A percentile compares a stretch with the other conserved stretches of the same genome.
phyloP scores from a whole-genome alignment of 2,797 vertebrate species.

The Simalia tracyae region DNA sequence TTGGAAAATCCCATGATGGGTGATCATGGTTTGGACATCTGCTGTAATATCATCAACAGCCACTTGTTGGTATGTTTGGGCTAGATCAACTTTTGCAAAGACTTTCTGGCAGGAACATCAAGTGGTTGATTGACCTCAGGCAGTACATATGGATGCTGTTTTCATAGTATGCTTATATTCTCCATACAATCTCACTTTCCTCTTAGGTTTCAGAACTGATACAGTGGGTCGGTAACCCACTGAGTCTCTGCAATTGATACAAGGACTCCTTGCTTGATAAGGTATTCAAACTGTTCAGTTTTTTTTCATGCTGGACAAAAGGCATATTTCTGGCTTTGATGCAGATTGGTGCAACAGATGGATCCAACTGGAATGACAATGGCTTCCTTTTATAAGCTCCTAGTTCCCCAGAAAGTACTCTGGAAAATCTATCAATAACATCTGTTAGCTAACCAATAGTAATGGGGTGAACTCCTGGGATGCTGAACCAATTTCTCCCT shows the following conservation, averaged over 20 bases:
- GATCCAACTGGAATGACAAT: neutral
- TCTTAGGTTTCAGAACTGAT: neutral
- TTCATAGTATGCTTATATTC: neutral
- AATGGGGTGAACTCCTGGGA: neutral
- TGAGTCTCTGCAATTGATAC: neutral
- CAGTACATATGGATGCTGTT: neutral
- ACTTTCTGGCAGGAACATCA: neutral
- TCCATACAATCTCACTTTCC: neutral
- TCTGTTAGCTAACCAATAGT: neutral
- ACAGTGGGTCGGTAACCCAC: neutral
- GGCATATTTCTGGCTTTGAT: neutral
- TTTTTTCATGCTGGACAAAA: neutral
- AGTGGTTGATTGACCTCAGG: neutral
- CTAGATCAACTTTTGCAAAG: neutral
- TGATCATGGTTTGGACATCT: neutral
- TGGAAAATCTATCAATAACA: neutral
- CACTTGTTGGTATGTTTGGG: neutral
- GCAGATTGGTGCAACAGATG: neutral
- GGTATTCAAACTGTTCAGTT: neutral
- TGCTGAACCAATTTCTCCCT: neutral
- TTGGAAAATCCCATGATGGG: neutral
- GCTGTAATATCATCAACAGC: neutral
- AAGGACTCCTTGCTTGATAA: neutral
- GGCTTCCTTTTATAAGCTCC: neutral
- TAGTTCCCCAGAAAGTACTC: neutral